Base-by-base conservation (phyloP, 2,888 invertebrate species). In the Cyclophora punctaria region DNA sequence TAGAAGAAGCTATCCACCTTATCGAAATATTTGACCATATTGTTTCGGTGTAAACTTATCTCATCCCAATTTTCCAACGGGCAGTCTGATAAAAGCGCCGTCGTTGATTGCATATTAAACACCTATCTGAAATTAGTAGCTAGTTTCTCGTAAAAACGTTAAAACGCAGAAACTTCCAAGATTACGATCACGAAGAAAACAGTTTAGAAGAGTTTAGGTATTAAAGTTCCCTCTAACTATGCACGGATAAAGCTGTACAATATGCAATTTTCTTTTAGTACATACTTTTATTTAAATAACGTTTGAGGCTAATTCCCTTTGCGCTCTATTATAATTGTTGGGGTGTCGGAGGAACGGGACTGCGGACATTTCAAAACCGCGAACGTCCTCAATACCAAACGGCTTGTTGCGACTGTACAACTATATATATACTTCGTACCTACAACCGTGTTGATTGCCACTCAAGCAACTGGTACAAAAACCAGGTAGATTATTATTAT, bases 221-320 rank as follows among this genome's bases (percentile, higher is more conserved):
- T 47, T 48, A 46, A 51, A 57, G 46, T 47, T 47, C 49, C 44
- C 56, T 45, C 46, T 49, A 49, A 58, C 52, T 54, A 55, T 60
- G 54, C 57, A 63, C 50, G 53, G 53, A 55, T 51, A 51, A 52
- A 55, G 58, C 48, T 35, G 51, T 47, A 58, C 58, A 55, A 57
- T 56, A 58, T 57, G 59, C 52, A 58, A 64, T 63, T 61, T 61
- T 58, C 60, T 55, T 63, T 62, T 59, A 59, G 53, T 58, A 58
- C 44, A 49, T 62, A 61, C 55, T 66, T 68, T 66, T 70, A 70
- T 69, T 67, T 67, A 66, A 69, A 71, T 67, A 55, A 65, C 67
- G 62, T 66, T 62, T 58, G 59, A 56, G 63, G 64, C 64, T 69
- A 66, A 67, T 69, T 62, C 59, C 60, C 64, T 60, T 51, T 55